phyloP scores from a whole-genome alignment of 2,797 vertebrate genomes.

The Hipposideros larvatus region DNA sequence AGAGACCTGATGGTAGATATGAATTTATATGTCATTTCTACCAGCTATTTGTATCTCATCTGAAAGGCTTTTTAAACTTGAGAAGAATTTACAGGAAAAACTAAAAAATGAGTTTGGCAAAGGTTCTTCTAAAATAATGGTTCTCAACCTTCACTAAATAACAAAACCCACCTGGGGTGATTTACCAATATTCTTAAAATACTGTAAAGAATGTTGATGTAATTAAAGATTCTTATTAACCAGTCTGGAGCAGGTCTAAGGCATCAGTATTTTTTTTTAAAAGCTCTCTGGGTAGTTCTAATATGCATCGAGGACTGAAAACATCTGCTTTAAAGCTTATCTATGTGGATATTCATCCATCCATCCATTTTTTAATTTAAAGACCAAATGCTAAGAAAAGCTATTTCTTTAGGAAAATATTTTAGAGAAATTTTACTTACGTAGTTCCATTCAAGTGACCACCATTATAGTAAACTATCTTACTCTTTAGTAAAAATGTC shows the following conservation, averaged over 20 bases:
- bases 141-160: slow-evolving; percentile 14
- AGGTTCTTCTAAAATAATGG: background rate
- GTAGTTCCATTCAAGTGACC: background rate
- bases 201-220: background rate
- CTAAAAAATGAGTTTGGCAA: background rate
- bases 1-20: background rate
- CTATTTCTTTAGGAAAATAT: slow-evolving; percentile 12
- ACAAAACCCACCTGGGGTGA: background rate
- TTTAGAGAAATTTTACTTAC: slow-evolving; percentile 10
- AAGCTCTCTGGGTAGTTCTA: background rate
- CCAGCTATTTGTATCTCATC: background rate
- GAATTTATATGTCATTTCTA: background rate
- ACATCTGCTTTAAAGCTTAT: background rate
- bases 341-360: background rate
- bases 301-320: background rate
- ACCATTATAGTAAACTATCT: background rate
- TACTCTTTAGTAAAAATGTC: slow-evolving; percentile 42
- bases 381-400: background rate
- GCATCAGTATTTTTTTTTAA: background rate
- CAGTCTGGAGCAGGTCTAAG: background rate
- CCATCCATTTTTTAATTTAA: background rate
- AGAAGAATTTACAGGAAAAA: background rate
- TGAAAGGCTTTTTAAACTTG: background rate
- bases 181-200: slow-evolving; percentile 3
- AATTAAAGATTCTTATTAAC: slow-evolving; percentile 46